phyloP scores from a whole-genome alignment of 2,888 invertebrate species.

The Griposia aprilina region DNA sequence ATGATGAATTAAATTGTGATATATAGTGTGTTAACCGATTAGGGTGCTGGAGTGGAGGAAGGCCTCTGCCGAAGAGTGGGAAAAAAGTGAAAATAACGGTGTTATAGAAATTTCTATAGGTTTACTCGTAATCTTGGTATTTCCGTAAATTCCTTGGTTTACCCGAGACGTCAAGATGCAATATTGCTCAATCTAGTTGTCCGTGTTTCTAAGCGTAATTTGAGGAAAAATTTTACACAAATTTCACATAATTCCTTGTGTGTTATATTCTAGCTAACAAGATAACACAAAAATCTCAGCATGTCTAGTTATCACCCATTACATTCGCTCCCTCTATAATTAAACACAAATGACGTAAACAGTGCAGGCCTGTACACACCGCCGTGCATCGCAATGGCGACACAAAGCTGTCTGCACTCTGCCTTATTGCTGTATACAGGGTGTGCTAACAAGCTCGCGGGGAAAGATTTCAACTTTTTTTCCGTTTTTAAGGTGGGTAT shows the following conservation, averaged over 20 bases:
- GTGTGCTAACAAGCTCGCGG: conserved; percentile 56
- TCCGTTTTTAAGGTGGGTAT: neutral
- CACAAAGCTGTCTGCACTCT: conserved; percentile 87
- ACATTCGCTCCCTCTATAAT: conserved; percentile 73
- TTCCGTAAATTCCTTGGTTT: neutral
- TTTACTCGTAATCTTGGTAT: neutral
- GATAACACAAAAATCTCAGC: conserved; percentile 26
- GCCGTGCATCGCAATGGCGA: conserved; percentile 79
- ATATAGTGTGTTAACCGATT: too few relatives aligned
- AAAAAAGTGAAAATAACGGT: neutral
- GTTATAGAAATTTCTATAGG: neutral
- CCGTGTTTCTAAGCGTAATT: neutral
- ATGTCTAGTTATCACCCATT: conserved; percentile 61
- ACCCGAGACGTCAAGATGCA: neutral
- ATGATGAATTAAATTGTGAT: too few relatives aligned
- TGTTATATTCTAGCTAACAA: neutral
- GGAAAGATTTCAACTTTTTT: neutral
- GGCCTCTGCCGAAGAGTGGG: neutral
- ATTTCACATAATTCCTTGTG: neutral
- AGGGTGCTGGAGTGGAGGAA: neutral
- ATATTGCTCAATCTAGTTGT: neutral
- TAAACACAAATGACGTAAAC: conserved; percentile 84
- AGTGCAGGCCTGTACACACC: conserved; percentile 68
- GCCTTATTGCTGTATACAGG: conserved; percentile 85
- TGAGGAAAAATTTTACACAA: neutral